Conservation (phyloP, 2,888 invertebrate species). For the Drosophila acutilabella region DNA sequence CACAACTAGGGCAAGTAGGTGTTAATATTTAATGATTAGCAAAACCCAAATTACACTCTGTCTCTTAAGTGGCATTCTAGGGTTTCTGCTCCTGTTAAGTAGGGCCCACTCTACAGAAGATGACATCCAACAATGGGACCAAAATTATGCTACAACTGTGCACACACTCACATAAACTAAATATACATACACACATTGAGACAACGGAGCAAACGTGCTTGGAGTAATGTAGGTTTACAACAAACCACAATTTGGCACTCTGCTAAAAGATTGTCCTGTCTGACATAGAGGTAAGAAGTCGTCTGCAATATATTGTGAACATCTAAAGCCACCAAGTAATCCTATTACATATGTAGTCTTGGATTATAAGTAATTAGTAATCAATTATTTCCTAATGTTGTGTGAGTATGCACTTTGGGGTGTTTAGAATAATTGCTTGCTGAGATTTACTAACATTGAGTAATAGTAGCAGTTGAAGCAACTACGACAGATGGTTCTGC, state of each 20-base stretch:
- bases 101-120: slow-evolving; percentile 32
- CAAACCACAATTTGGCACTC: slow-evolving; percentile 33
- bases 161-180: slow-evolving; percentile 9
- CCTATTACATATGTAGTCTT: slow-evolving; percentile 6
- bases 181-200: neutral
- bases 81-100: slow-evolving; percentile 39
- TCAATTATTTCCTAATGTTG: slow-evolving; percentile 12
- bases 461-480: neutral
- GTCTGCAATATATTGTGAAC: neutral
- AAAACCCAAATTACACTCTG: slow-evolving; percentile 42
- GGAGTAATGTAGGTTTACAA: slow-evolving; percentile 22
- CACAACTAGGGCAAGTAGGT: slow-evolving; percentile 56
- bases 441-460: neutral
- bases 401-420: neutral
- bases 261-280: slow-evolving; percentile 37
- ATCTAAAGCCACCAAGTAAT: slow-evolving; percentile 1
- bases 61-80: slow-evolving; percentile 19
- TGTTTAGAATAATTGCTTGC: neutral
- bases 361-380: slow-evolving; percentile 16
- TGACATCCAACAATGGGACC: neutral
- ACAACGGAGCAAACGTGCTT: slow-evolving; percentile 8
- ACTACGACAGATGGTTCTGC: too few species aligned
- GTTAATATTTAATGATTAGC: slow-evolving; percentile 69
- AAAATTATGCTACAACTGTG: slow-evolving; percentile 28
- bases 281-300: slow-evolving; percentile 18